Base-by-base conservation (phyloP, 2,113 vertebrate genomes). In the Myanophis thanlyinensis region DNA sequence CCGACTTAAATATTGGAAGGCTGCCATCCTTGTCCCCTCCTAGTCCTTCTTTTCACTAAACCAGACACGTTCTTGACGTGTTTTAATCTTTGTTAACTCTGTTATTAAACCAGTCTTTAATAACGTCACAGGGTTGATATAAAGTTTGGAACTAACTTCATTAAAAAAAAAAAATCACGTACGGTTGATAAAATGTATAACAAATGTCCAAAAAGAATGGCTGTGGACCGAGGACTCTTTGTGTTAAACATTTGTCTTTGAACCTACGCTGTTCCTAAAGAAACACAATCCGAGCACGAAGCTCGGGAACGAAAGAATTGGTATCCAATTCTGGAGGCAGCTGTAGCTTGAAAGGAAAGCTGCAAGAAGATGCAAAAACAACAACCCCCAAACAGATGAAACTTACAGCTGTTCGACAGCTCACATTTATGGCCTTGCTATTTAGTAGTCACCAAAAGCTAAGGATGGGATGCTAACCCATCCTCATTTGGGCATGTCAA, bases 41-140 rank as follows among this genome's bases (percentile, higher is more conserved):
- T n/a, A 52, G 52, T 53, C 20, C 5, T 53, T 22, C 18, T 53
- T 53, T 5, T 18, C 20, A 22, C 18, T 5, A 54, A 7, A 54
- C 22, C 8, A 23, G 5, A 25, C 7, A 6, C 6, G 2, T 23
- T 23, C 54, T 56, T 25, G 2, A 22, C 0, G 18, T 53, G 53
- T 54, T 54, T 54, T 54, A 54, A 25, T 7, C 18, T 53, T 53
- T 20, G 18, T 53, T 53, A 5, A 20, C 18, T 20, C 20, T 5
- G 20, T 53, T 53, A 49, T 49, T 49, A 49, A 49, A 49, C 48
- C 48, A 15, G 51, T 13, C 3, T 52, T 49, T 49, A 53, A 6
- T 20, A 56, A 40, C 85, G 94, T 93, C 84, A 90, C 93, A 30
- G 3, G n/a, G 27, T 30, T n/a, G 59, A 62, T 62, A 62, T 62